phyloP scores from a whole-genome alignment of 2,888 invertebrate species.

The Latrodectus elegans region DNA sequence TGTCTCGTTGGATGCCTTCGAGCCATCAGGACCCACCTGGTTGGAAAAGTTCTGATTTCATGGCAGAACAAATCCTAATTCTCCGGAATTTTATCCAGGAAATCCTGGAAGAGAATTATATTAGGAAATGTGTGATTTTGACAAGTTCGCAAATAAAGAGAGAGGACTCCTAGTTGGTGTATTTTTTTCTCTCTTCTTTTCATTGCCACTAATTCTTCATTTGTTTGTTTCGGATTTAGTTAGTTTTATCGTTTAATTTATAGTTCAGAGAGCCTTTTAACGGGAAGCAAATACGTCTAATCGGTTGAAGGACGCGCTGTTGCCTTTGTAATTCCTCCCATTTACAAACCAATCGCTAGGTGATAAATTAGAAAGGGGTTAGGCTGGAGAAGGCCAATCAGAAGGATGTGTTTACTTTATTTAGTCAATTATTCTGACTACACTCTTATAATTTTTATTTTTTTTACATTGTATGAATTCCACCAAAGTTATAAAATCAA shows the following conservation, averaged over 20 bases:
- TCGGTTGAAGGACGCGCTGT: constrained; percentile 28
- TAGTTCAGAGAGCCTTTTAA: constrained; percentile 7
- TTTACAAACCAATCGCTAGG: constrained; percentile 30
- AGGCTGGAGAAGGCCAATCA: constrained; percentile 21
- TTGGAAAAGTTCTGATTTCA: constrained; percentile 68
- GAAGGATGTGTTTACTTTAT: not conserved
- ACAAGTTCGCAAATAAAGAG: constrained; percentile 59
- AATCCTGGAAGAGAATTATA: constrained; percentile 61
- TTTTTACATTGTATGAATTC: constrained; percentile 8
- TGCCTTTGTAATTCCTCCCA: constrained; percentile 39
- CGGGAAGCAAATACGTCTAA: constrained; percentile 38
- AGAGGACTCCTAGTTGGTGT: not conserved
- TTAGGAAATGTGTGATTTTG: constrained; percentile 65
- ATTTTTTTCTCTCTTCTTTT: constrained; percentile 9
- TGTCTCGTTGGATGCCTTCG: constrained; percentile 63
- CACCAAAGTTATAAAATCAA: constrained; percentile 30
- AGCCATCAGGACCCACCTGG: constrained; percentile 68
- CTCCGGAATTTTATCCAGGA: constrained; percentile 69
- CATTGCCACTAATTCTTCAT: constrained; percentile 4
- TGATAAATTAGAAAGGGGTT: constrained; percentile 34
- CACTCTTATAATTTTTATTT: constrained; percentile 8
- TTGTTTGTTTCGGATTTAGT: constrained; percentile 39
- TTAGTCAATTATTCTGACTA: constrained; percentile 24
- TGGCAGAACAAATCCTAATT: constrained; percentile 69
- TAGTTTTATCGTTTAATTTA: constrained; percentile 36